A percentile compares a stretch with the other conserved stretches of the same genome.
phyloP scores from a whole-genome alignment of 2,113 vertebrate genomes.

The Hypanus sabinus region DNA sequence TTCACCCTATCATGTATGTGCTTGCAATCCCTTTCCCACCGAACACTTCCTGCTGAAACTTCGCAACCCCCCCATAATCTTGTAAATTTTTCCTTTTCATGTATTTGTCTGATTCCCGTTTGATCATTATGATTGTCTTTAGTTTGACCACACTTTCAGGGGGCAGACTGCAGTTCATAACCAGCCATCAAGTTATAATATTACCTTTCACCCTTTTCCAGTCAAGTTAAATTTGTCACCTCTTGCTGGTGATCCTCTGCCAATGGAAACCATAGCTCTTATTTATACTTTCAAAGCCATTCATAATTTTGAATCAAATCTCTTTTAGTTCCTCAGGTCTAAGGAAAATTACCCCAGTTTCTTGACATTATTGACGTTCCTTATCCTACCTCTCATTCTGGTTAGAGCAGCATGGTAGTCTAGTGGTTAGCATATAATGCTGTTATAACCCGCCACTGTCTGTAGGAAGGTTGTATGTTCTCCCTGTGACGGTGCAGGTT shows the following conservation, averaged over 20 bases:
- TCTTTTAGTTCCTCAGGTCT: neutral
- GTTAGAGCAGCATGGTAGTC: neutral
- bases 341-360: neutral
- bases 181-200: neutral
- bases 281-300: neutral
- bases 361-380: neutral
- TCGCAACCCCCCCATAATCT: neutral
- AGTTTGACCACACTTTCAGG: neutral
- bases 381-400: neutral
- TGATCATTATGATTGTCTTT: neutral
- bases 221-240: neutral
- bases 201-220: neutral
- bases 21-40: neutral
- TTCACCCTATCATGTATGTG: neutral
- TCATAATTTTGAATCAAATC: neutral
- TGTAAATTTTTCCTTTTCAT: neutral
- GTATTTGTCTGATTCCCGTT: neutral
- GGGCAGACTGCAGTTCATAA: neutral
- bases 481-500: no score
- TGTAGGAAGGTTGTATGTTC: no score
- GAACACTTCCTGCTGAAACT: no score
- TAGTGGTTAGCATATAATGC: no score
- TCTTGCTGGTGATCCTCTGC: neutral
- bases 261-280: neutral
- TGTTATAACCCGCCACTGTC: no score